Base-by-base conservation (phyloP, 2,113 vertebrate species). In the Cranoglanis bouderius region DNA sequence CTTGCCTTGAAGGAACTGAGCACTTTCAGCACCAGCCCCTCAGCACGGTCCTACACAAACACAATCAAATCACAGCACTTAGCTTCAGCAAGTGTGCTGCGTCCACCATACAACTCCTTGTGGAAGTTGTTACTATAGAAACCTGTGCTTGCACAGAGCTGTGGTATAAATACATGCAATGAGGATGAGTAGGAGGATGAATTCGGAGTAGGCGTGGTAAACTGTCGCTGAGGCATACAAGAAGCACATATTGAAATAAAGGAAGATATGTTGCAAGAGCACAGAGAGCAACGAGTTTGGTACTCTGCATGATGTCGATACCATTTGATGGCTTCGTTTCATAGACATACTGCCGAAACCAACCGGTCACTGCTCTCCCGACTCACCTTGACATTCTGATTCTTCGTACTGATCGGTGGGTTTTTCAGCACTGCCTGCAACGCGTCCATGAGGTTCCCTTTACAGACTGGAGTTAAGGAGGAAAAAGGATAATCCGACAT, bases 361-460 rank as follows among this genome's bases (percentile, higher is more conserved):
- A 43, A 40, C 82, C 82, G 18, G 40, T 70, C 40, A 65, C 49
- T 8, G 57, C 38, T 67, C 8, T 81, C 19, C 0, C 59, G 82
- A 88, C 93, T 95, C 91, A 99, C 98, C 97, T 99, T 99, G 51
- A 98, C 96, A 0, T 96, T 97, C 92, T 99, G 98, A 94, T 97
- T 99, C 96, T 99, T 99, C 16, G 98, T 98, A 93, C 98, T 98
- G 95, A 99, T 97, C 4, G 98, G 98, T 49, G 98, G 98, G 91
- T 99, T 99, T 94, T 99, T 99, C 92, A 99, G 94, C 65, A 97
- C 98, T 0, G 98, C 98, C 35, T 99, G 97, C 2, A 99, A 94
- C 0, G 98, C 98, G n/a, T 96, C 98, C 92, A 96, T 97, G 90
- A 99, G 96, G 89, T 98, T 99, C 90, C 98, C 98, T 97, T 97